Percentiles rank a stretch among this genome's conserved stretches.
Conservation (phyloP, 2,113 vertebrate species). For the Pituophis catenifer region DNA sequence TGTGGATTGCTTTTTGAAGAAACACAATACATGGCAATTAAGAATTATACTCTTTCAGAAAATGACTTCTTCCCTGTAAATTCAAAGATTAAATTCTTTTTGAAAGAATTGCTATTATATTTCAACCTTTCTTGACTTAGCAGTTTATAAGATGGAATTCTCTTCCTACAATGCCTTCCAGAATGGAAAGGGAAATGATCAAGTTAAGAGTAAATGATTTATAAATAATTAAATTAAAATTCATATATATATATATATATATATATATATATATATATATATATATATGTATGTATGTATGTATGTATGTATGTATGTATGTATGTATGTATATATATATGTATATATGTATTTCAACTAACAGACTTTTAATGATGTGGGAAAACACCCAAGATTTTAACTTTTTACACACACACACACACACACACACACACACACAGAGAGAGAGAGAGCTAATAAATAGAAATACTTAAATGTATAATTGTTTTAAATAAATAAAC, state of each 20-base stretch:
- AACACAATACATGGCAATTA: slow-evolving; percentile 27
- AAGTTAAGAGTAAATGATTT: not conserved
- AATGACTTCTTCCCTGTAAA: too few relatives aligned
- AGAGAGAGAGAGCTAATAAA: not conserved
- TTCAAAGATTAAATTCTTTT: not conserved
- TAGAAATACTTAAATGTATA: not conserved
- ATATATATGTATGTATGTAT: too few relatives aligned
- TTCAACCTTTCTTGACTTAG: not conserved
- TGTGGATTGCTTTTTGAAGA: slow-evolving; percentile 58
- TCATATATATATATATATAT: not conserved
- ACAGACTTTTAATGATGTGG: too few relatives aligned
- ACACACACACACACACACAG: too few relatives aligned
- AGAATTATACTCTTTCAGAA: slow-evolving; percentile 30
- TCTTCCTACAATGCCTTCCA: not conserved
- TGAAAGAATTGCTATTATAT: not conserved
- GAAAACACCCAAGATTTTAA: too few relatives aligned
- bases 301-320: not conserved
- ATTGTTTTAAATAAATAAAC: not conserved
- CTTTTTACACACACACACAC: too few relatives aligned
- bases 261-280: too few relatives aligned
- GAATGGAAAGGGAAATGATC: not conserved
- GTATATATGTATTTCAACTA: not conserved
- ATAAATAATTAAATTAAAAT: not conserved
- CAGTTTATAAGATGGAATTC: not conserved
- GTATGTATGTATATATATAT: too few relatives aligned